phyloP scores from a whole-genome alignment of 2,113 vertebrate species.

The Sylvia atricapilla region DNA sequence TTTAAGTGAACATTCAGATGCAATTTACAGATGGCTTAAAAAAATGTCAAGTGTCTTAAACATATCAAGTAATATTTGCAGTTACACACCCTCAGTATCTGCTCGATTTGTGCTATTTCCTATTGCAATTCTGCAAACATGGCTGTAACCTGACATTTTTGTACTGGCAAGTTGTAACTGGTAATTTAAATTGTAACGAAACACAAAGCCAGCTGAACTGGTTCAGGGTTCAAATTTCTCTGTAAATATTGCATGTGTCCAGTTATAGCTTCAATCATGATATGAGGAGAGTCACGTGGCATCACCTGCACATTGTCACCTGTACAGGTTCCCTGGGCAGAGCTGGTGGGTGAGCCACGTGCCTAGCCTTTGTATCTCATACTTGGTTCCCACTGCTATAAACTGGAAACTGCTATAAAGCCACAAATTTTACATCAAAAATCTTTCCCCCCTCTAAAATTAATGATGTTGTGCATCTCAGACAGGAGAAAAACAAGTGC shows the following conservation, averaged over 20 bases:
- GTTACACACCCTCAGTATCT: not conserved
- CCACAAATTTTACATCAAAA: not conserved
- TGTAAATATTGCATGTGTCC: not conserved
- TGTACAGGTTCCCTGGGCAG: not conserved
- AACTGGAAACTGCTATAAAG: not conserved
- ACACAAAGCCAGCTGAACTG: not conserved
- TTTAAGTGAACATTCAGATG: constrained; percentile 31
- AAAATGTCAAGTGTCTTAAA: constrained; percentile 11
- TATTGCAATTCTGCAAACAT: not conserved
- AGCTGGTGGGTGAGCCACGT: not conserved
- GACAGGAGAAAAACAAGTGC: not conserved
- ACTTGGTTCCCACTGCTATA: not conserved
- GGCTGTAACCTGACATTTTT: not conserved
- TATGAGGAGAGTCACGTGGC: accelerated
- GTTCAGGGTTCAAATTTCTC: not conserved
- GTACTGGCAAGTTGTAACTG: not conserved
- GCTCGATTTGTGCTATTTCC: not conserved
- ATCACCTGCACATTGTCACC: not conserved
- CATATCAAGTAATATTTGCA: not conserved
- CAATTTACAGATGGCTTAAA: constrained; percentile 16
- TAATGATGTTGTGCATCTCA: not conserved
- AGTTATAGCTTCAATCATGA: not conserved
- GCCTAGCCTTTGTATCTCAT: not conserved
- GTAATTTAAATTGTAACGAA: not conserved
- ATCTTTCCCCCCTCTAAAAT: not conserved